Percentiles rank a stretch among this genome's conserved stretches.
phyloP scores from a whole-genome alignment of 2,797 vertebrate species.

The Enteromius thamalakanensis region DNA sequence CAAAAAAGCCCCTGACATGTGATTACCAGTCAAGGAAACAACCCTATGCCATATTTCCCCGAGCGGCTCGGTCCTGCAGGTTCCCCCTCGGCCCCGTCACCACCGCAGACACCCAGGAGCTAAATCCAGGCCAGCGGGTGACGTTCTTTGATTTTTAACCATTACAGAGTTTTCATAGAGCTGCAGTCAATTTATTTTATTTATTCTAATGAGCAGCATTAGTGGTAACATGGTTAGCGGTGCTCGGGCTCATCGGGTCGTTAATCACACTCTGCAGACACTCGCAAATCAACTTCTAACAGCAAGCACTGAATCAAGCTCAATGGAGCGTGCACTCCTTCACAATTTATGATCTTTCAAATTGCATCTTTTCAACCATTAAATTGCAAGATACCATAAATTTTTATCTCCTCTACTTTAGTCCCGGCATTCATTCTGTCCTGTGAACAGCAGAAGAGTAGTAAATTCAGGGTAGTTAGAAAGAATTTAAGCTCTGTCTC shows the following conservation, averaged over 20 bases:
- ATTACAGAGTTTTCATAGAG: conserved; percentile 99
- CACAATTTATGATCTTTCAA: conserved; percentile 99
- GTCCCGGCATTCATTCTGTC: conserved; percentile 99
- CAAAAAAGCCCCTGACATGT: conserved; percentile 75
- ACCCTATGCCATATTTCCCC: conserved; percentile 66
- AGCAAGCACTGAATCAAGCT: conserved; percentile 99
- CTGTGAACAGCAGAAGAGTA: conserved; percentile 98
- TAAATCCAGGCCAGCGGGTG: conserved; percentile 91
- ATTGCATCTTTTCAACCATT: conserved; percentile 99
- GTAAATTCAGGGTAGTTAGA: conserved; percentile 97
- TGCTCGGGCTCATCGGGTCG: conserved; percentile 98
- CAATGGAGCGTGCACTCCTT: conserved; percentile 99
- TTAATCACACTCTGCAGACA: conserved; percentile 99
- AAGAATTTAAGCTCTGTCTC: conserved; percentile 97
- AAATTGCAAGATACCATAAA: conserved; percentile 99
- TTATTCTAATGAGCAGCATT: conserved; percentile 99
- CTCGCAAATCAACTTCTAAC: conserved; percentile 99
- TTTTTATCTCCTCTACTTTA: conserved; percentile 99
- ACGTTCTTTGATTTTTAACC: conserved; percentile 99
- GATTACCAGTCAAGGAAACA: conserved; percentile 79
- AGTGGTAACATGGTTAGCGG: conserved; percentile 96
- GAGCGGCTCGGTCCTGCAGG: conserved; percentile 66
- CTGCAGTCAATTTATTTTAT: conserved; percentile 99
- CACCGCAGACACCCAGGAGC: conserved; percentile 87
- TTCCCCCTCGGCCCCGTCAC: conserved; percentile 76